Percentiles rank a stretch among this genome's conserved stretches.
Conservation (phyloP, 2,888 invertebrate species). For the Macrosiphum euphorbiae region DNA sequence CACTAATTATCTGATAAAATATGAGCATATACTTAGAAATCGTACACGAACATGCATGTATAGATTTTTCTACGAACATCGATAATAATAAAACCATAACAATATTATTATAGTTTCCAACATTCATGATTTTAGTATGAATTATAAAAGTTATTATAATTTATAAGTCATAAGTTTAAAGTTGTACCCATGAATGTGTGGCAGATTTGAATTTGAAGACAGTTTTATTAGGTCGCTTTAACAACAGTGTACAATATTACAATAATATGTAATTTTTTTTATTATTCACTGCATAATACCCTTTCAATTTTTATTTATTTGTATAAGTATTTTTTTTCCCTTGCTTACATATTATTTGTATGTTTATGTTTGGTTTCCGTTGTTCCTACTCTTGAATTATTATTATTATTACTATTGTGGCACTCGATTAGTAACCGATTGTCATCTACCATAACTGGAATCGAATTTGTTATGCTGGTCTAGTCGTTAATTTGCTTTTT, state of each 20-base stretch:
- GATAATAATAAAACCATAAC: not conserved
- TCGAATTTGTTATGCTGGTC: conserved; percentile 37
- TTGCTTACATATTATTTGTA: not conserved
- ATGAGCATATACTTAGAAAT: conserved; percentile 4
- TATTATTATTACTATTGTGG: conserved; percentile 34
- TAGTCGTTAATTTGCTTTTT: conserved; percentile 24
- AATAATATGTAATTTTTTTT: conserved; percentile 9
- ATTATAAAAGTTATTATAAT: not conserved
- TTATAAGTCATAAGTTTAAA: not conserved
- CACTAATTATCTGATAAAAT: not conserved
- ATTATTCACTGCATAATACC: not conserved
- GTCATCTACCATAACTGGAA: not conserved
- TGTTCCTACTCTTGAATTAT: conserved; percentile 8
- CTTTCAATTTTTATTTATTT: conserved; percentile 15
- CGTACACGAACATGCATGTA: not conserved
- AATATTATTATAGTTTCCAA: not conserved
- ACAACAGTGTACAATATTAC: not conserved
- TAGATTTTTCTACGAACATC: conserved; percentile 16
- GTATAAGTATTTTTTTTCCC: not conserved
- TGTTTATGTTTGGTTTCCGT: conserved; percentile 14
- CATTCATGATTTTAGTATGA: conserved; percentile 11
- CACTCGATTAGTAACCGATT: conserved; percentile 26
- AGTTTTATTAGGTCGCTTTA: not conserved
- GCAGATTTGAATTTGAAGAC: not conserved
- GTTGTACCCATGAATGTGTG: not conserved